Percentiles rank a stretch among this genome's conserved stretches.
Conservation (phyloP, 2,888 invertebrate species). For the Himalopsyche tibetana region DNA sequence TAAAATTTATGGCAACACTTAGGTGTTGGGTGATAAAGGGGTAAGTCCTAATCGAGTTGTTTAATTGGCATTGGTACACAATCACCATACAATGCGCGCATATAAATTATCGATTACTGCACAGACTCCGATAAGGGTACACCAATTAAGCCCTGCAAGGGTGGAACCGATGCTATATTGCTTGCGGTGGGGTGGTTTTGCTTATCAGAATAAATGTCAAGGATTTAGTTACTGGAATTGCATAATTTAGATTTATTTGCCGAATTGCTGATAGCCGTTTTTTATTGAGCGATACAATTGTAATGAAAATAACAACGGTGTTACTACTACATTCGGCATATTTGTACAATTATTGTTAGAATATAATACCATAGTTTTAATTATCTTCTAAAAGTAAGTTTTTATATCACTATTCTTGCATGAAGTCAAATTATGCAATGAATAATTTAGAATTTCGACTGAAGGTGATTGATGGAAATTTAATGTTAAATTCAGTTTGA, state of each 20-base stretch:
- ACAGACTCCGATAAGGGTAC: slow-evolving; percentile 31
- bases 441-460: too few species aligned
- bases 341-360: too few species aligned
- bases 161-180: slow-evolving; percentile 26
- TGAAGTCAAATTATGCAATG: too few species aligned
- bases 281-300: neutral
- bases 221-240: slow-evolving; percentile 8
- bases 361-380: too few species aligned
- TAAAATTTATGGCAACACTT: slow-evolving; percentile 12
- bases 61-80: slow-evolving; percentile 27
- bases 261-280: neutral
- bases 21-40: neutral
- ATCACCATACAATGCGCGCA: slow-evolving; percentile 24
- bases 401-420: too few species aligned
- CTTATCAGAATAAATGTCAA: slow-evolving; percentile 38
- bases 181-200: slow-evolving; percentile 13
- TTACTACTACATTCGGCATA: too few species aligned
- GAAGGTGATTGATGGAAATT: too few species aligned
- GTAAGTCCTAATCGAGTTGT: slow-evolving; percentile 18
- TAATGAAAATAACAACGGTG: neutral
- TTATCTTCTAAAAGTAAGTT: too few species aligned
- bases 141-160: slow-evolving; percentile 2
- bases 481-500: too few species aligned
- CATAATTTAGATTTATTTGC: slow-evolving; percentile 16
- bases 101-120: slow-evolving; percentile 42